Evolutionary conservation across 2,113 vertebrate species (phyloP).

Genomic region (Athene noctua): DNA sequence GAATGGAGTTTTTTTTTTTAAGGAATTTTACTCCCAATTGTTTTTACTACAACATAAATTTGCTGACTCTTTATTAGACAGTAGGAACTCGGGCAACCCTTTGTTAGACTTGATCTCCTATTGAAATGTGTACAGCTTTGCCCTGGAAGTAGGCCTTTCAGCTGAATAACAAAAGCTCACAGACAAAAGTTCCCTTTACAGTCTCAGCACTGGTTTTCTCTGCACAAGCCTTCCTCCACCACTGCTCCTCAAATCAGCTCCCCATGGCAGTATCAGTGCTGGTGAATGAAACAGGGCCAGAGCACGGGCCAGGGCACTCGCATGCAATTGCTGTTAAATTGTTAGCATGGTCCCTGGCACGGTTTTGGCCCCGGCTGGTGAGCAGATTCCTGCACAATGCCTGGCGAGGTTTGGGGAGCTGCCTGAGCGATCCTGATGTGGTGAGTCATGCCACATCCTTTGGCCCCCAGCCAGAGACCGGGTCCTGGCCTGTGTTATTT

Average conservation of each 20-base stretch:
- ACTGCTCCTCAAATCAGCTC: background rate
- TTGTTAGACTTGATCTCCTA: constrained; percentile 41
- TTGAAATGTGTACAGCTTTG: constrained; percentile 11
- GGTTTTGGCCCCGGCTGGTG: rapidly evolving
- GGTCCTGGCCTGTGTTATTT: background rate
- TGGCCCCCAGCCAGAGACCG: background rate
- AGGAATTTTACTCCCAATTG: constrained; percentile 58
- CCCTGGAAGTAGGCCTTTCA: background rate
- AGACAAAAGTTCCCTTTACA: background rate
- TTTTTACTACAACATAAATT: constrained; percentile 71
- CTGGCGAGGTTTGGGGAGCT: background rate
- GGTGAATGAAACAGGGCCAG: background rate
- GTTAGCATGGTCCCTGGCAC: background rate
- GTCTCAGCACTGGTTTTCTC: background rate
- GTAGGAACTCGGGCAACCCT: constrained; percentile 10
- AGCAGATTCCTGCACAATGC: background rate
- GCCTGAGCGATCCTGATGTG: background rate
- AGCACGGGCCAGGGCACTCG: background rate
- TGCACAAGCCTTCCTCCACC: background rate
- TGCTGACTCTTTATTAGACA: constrained; percentile 55
- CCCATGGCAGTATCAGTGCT: background rate
- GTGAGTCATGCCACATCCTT: background rate
- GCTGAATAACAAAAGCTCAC: background rate
- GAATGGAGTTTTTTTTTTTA: constrained; percentile 37
- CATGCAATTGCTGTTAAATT: background rate